Evolutionary conservation across 2,797 vertebrate genomes (phyloP), one percentile per base, ranked within the genome.

Genomic region (Diplodus sargus): DNA sequence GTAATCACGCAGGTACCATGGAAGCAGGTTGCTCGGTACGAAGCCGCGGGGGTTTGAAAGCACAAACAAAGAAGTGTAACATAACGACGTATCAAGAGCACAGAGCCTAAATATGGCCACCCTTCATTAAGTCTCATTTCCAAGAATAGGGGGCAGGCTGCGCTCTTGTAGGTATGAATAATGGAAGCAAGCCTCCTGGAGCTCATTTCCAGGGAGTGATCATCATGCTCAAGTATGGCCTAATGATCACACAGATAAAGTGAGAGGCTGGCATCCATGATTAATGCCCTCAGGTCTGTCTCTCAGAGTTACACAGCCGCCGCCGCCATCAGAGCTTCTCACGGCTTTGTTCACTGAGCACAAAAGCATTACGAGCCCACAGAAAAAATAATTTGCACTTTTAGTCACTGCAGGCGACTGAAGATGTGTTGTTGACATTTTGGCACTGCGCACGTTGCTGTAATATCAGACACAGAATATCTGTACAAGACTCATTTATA

Each of bases 241-340:
- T 90, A 91, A 92, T 93, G 92, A 94, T 95, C 92, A 90, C 87
- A 93, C 84, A 88, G 87, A 90, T 90, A 89, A 88, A 89, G 87
- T 78, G 84, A 91, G 81, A 85, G 85, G 78, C 83, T 84, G 85
- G 70, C 83, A 87, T 92, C 81, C 86, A 91, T 91, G 91, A 93
- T 90, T 91, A 87, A 94, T 92, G 79, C 67, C 69, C 81, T 80
- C 85, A 87, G 82, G 80, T 88, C 73, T 69, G 81, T 75, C 77
- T 87, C 88, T 39, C 77, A 88, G 75, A 86, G 73, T 72, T 79
- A 85, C 83, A 78, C 45, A 0, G 61, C 73, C 71, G 62, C 82
- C 39, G 39, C 39, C 62, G 10, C 65, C 57, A 51, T 85, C 77
- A 69, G 59, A 66, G 68, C 65, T 47, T 67, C 63, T 68, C 61